A percentile compares a stretch with the other conserved stretches of the same genome.
Evolutionary conservation across 2,888 invertebrate genomes (phyloP).

Genomic region (Nemotelus pantherinus): DNA sequence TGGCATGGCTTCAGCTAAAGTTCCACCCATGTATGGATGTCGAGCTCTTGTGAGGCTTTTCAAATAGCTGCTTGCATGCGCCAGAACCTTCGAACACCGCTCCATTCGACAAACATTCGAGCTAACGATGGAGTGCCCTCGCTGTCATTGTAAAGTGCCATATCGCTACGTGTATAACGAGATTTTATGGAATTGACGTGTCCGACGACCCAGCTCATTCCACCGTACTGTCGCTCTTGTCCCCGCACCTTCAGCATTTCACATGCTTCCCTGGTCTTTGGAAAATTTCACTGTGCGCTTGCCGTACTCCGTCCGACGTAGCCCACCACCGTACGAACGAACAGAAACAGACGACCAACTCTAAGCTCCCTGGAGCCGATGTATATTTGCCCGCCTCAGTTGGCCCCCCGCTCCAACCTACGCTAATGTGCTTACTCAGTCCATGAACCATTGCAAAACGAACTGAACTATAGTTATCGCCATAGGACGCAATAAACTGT

Average conservation of each 20-base stretch:
- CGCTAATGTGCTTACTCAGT: constrained; percentile 37
- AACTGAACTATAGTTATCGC: constrained; percentile 19
- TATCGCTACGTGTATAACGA: constrained; percentile 43
- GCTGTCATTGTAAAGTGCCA: constrained; percentile 42
- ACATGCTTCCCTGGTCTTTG: constrained; percentile 6
- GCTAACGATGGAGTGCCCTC: constrained; percentile 39
- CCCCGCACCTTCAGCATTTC: not conserved
- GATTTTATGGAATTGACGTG: constrained; percentile 46
- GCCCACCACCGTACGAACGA: constrained; percentile 16
- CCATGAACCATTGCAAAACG: constrained; percentile 23
- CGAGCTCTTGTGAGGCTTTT: constrained; percentile 17
- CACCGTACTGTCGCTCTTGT: not conserved
- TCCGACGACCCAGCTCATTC: constrained; percentile 43
- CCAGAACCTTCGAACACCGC: not conserved
- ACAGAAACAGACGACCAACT: constrained; percentile 20
- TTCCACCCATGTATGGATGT: constrained; percentile 24
- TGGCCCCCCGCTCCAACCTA: constrained; percentile 10
- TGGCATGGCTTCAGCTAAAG: constrained; percentile 27
- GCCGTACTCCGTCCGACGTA: constrained; percentile 5
- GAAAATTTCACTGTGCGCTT: not conserved
- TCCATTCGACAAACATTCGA: constrained; percentile 19
- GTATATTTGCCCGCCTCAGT: constrained; percentile 2
- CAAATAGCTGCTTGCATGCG: constrained; percentile 13
- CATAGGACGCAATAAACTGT: constrained; percentile 11
- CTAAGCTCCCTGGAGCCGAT: constrained; percentile 42